phyloP scores from a whole-genome alignment of 2,113 vertebrate species.

The Microtus oregoni region DNA sequence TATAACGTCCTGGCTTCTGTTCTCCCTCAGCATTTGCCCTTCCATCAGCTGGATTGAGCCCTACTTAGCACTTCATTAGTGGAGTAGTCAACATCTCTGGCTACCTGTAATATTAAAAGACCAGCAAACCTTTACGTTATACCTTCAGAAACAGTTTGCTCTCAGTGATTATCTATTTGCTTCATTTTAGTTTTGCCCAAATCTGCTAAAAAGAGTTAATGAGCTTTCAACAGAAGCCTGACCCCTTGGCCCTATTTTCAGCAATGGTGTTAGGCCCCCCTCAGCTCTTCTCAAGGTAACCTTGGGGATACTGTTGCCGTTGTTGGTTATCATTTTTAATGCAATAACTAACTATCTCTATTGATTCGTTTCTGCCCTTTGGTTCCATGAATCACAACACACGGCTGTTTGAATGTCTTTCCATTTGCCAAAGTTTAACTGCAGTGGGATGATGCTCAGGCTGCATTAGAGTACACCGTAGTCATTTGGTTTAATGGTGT shows the following conservation, averaged over 20 bases:
- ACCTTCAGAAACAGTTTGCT: slow-evolving; percentile 69
- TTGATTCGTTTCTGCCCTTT: slow-evolving; percentile 87
- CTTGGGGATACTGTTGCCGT: slow-evolving; percentile 86
- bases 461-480: slow-evolving; percentile 85
- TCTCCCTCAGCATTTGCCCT: slow-evolving; percentile 32
- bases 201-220: slow-evolving; percentile 76
- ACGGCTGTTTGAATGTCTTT: slow-evolving; percentile 84
- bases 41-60: background rate
- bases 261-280: slow-evolving; percentile 75
- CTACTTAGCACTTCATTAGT: slow-evolving; percentile 59
- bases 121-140: background rate
- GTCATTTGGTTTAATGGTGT: slow-evolving; percentile 90
- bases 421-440: slow-evolving; percentile 86
- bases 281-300: slow-evolving; percentile 86
- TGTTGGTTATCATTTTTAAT: slow-evolving; percentile 84
- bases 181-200: slow-evolving; percentile 74
- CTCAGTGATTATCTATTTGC: slow-evolving; percentile 76
- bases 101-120: slow-evolving; percentile 68
- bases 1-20: background rate
- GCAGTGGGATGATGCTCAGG: slow-evolving; percentile 80
- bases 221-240: slow-evolving; percentile 72
- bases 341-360: slow-evolving; percentile 82
- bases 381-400: slow-evolving; percentile 86
- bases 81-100: slow-evolving; percentile 44
- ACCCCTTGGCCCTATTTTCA: slow-evolving; percentile 82